Conservation (phyloP, 2,797 vertebrate species). For the Spinus pinus region DNA sequence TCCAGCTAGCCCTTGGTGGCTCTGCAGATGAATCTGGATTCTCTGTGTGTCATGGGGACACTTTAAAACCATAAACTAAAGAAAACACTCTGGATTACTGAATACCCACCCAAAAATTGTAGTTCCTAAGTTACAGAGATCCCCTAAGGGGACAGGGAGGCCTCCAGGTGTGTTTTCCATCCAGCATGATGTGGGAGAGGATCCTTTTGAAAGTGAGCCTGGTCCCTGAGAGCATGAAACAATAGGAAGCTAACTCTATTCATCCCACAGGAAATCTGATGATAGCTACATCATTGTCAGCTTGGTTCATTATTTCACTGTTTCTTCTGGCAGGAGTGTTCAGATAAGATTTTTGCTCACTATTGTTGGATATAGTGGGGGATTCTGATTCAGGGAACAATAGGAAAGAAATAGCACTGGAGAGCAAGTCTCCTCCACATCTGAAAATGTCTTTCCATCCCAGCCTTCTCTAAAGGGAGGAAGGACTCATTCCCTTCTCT, state of each 20-base stretch:
- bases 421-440: neutral
- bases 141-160: neutral
- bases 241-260: neutral
- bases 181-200: neutral
- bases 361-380: slow-evolving; percentile 6
- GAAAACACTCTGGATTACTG: neutral
- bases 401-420: neutral
- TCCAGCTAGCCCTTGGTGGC: neutral
- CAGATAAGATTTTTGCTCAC: slow-evolving; percentile 3
- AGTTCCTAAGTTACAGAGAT: neutral
- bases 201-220: neutral
- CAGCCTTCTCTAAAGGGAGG: neutral
- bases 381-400: slow-evolving; percentile 38
- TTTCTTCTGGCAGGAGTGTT: slow-evolving; percentile 23
- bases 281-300: slow-evolving; percentile 36
- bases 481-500: neutral
- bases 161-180: neutral
- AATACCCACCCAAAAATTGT: neutral
- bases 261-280: slow-evolving; percentile 45
- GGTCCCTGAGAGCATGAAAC: slow-evolving; percentile 10
- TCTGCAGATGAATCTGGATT: neutral
- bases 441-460: slow-evolving; percentile 4
- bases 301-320: slow-evolving; percentile 19
- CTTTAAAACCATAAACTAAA: neutral
- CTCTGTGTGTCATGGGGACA: neutral